Evolutionary conservation across 2,113 vertebrate species (phyloP).

Genomic region (Sakesphorus luctuosus): DNA sequence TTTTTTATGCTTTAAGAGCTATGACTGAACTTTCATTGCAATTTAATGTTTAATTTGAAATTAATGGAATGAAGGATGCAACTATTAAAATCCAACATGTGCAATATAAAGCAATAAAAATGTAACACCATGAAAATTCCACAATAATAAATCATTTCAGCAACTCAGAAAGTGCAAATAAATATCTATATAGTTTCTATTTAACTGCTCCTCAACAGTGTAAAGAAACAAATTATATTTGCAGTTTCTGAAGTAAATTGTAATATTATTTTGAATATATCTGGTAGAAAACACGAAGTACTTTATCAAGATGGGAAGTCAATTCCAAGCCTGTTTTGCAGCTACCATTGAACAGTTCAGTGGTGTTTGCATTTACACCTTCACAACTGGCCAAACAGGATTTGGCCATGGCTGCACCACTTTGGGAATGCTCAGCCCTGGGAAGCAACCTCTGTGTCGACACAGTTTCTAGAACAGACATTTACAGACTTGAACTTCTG

Average conservation of each 20-base stretch:
- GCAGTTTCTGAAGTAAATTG: slow-evolving; percentile 32
- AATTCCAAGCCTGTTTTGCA: neutral
- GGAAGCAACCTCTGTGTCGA: fast-evolving
- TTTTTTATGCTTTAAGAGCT: slow-evolving; percentile 44
- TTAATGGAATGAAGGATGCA: slow-evolving; percentile 68
- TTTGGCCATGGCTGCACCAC: neutral
- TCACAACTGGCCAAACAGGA: neutral
- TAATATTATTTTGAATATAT: neutral
- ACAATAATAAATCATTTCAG: slow-evolving; percentile 52
- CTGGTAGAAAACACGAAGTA: neutral
- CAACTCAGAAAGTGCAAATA: slow-evolving; percentile 45
- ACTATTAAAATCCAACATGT: slow-evolving; percentile 60
- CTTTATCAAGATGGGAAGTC: neutral
- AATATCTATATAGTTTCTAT: slow-evolving; percentile 42
- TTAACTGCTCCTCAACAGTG: slow-evolving; percentile 41
- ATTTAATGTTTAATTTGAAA: slow-evolving; percentile 72
- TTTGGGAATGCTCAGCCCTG: neutral
- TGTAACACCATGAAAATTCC: slow-evolving; percentile 30
- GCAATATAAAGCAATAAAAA: slow-evolving; percentile 65
- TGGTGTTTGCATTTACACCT: neutral
- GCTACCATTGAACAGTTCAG: neutral
- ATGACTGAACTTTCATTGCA: slow-evolving; percentile 45
- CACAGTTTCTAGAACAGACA: neutral
- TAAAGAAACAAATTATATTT: slow-evolving; percentile 61
- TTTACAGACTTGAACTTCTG: neutral